These are phyloP conservation scores for Buteo buteo DNA, from an alignment of 2,113 vertebrate genomes.

Conservation along the genomic window DNA sequence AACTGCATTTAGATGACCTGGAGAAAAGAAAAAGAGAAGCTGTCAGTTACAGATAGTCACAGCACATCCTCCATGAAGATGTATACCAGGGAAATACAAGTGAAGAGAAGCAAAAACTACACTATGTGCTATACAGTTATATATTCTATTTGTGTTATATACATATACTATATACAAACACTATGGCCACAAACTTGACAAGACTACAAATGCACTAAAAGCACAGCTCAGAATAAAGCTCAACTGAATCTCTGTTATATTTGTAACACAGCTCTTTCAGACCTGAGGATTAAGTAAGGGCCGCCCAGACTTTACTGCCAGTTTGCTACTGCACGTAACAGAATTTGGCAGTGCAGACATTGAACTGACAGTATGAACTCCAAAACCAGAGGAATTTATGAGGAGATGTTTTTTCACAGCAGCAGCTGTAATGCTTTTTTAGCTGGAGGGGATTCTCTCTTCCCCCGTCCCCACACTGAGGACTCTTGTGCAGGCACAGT, in stretches of 20 bases:
- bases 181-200: background rate
- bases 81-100: background rate
- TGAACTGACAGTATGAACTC: background rate
- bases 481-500: background rate
- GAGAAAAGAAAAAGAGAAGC: background rate
- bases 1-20: background rate
- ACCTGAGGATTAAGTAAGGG: background rate
- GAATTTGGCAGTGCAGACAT: background rate
- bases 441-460: background rate
- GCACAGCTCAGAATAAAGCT: background rate
- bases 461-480: background rate
- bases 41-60: background rate
- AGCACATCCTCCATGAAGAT: background rate
- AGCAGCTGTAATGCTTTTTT: background rate
- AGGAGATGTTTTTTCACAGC: background rate
- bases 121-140: background rate
- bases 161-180: background rate
- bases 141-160: background rate
- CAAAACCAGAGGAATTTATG: background rate
- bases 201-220: background rate
- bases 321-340: background rate
- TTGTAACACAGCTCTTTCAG: background rate
- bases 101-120: background rate
- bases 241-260: background rate
- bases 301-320: background rate